phyloP scores from a whole-genome alignment of 2,888 invertebrate species.

The Odontocolon sp. region DNA sequence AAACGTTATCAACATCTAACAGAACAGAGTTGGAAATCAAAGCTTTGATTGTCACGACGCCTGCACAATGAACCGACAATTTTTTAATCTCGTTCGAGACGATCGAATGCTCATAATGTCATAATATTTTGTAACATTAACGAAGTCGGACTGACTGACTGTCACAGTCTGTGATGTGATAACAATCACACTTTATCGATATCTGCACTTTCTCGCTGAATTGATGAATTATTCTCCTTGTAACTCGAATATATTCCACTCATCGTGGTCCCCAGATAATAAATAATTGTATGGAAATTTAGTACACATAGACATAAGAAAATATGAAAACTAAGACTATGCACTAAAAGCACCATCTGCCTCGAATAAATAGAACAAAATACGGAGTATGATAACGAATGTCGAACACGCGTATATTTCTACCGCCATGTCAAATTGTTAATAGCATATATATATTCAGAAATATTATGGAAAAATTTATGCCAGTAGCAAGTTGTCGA shows the following conservation, averaged over 20 bases:
- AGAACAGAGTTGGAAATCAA: conserved; percentile 5
- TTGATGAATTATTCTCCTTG: not conserved
- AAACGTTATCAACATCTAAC: not conserved
- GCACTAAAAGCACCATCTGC: no score
- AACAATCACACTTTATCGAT: no score
- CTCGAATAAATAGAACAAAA: not conserved
- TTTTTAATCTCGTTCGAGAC: conserved; percentile 28
- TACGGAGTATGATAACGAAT: no score
- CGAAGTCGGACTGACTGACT: not conserved
- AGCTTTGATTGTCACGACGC: not conserved
- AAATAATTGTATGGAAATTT: not conserved
- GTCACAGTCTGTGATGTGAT: not conserved
- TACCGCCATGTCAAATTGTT: not conserved
- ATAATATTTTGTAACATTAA: not conserved
- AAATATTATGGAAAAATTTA: not conserved
- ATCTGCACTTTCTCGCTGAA: no score
- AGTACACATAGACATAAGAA: not conserved
- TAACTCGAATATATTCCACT: no score
- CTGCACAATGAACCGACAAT: not conserved
- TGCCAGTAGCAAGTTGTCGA: not conserved
- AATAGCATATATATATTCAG: not conserved
- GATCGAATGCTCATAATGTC: conserved; percentile 7
- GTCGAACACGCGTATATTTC: no score
- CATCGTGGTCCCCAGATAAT: no score
- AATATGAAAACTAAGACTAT: no score